phyloP scores from a whole-genome alignment of 2,113 vertebrate species.

The Pedetes capensis region DNA sequence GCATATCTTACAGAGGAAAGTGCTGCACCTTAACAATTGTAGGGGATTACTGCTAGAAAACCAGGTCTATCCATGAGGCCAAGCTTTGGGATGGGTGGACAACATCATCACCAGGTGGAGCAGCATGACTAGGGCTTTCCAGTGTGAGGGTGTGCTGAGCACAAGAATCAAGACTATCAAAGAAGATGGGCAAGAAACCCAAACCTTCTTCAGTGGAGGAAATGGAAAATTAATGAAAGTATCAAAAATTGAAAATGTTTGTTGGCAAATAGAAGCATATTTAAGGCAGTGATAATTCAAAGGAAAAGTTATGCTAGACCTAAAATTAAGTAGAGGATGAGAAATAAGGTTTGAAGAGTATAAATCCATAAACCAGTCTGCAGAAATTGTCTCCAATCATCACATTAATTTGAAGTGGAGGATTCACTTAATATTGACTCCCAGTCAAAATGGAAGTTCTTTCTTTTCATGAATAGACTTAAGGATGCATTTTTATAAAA shows the following conservation, averaged over 20 bases:
- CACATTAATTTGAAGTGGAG: background rate
- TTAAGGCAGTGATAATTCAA: background rate
- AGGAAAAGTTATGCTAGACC: background rate
- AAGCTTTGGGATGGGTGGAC: background rate
- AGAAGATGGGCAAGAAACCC: background rate
- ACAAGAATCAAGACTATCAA: background rate
- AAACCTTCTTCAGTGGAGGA: background rate
- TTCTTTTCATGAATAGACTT: background rate
- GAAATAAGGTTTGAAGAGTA: background rate
- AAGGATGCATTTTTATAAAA: background rate
- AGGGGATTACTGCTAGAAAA: background rate
- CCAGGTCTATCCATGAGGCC: background rate
- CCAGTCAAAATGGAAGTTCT: background rate
- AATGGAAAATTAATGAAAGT: background rate
- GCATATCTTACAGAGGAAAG: slow-evolving; percentile 9
- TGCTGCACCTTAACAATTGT: background rate
- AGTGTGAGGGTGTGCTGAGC: background rate
- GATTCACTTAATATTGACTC: background rate
- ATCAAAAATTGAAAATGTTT: background rate
- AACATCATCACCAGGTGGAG: background rate
- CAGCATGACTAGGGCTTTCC: background rate
- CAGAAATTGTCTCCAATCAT: slow-evolving; percentile 12
- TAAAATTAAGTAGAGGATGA: background rate
- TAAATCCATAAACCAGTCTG: background rate
- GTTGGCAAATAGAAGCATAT: background rate